These are phyloP conservation scores for Knipowitschia caucasica DNA, from an alignment of 2,797 vertebrate genomes.

Conservation along the genomic window DNA sequence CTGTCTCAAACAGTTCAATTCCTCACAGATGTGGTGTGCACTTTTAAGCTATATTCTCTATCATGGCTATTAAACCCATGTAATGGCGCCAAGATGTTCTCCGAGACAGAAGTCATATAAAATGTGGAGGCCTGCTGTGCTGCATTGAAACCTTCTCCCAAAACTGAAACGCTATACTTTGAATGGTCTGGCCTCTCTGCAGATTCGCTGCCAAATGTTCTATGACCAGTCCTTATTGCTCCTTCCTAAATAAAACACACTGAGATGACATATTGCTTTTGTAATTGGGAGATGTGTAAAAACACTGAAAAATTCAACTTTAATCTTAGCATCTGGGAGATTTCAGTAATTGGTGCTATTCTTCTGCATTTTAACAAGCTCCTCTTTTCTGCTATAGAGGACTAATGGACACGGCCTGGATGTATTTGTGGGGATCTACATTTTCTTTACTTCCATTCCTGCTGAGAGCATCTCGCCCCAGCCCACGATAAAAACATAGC, in stretches of 20 bases:
- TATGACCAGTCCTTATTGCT: slow-evolving; percentile 13
- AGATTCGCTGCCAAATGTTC: slow-evolving; percentile 34
- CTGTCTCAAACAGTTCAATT: slow-evolving; percentile 66
- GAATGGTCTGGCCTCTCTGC: slow-evolving; percentile 19
- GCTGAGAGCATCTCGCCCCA: slow-evolving; percentile 32
- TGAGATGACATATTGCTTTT: slow-evolving; percentile 24
- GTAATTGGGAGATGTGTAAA: slow-evolving; percentile 20
- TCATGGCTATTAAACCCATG: slow-evolving; percentile 66
- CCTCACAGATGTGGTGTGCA: slow-evolving; percentile 71
- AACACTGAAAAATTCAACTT: slow-evolving; percentile 27
- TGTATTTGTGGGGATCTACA: slow-evolving; percentile 32
- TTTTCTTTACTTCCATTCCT: slow-evolving; percentile 38
- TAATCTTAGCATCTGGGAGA: slow-evolving; percentile 19
- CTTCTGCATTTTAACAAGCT: slow-evolving; percentile 60
- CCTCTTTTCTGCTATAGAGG: slow-evolving; percentile 24
- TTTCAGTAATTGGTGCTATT: slow-evolving; percentile 36
- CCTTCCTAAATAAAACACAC: slow-evolving; percentile 42
- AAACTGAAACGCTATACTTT: slow-evolving; percentile 20
- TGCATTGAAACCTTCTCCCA: slow-evolving; percentile 23
- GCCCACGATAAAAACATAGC: slow-evolving; percentile 31
- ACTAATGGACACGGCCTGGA: slow-evolving; percentile 45
- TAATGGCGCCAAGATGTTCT: slow-evolving; percentile 73
- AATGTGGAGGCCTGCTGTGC: slow-evolving; percentile 36
- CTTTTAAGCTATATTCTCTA: slow-evolving; percentile 74
- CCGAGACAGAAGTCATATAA: slow-evolving; percentile 46